phyloP scores from a whole-genome alignment of 1,140 invertebrate species.

The Aricia agestis region DNA sequence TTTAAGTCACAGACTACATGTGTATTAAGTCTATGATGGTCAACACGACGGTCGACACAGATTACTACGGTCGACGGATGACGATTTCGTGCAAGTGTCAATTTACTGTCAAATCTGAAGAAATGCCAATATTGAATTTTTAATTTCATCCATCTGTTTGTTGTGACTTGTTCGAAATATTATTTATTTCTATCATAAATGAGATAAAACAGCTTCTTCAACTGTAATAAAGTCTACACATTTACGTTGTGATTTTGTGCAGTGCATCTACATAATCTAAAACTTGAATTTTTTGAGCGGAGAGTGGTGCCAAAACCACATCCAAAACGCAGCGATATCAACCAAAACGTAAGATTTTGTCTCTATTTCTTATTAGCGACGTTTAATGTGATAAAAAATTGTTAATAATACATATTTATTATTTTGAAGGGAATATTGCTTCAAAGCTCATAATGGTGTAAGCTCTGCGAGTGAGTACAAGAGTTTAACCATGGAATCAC shows the following conservation, averaged over 20 bases:
- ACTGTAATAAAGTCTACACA: neutral
- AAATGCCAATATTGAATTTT: neutral
- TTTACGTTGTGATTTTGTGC: neutral
- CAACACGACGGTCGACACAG: no score
- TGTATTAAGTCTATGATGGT: no score
- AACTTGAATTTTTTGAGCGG: neutral
- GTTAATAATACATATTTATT: neutral
- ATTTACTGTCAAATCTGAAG: neutral
- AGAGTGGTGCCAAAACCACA: neutral
- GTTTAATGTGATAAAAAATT: no score
- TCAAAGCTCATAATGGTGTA: constrained; percentile 49
- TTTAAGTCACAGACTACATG: no score
- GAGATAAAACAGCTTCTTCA: neutral
- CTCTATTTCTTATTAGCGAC: no score
- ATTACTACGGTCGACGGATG: no score
- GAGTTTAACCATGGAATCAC: constrained; percentile 41
- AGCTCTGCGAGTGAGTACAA: constrained; percentile 23
- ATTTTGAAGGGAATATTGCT: neutral
- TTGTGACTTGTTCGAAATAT: neutral
- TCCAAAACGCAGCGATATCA: neutral
- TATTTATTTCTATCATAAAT: neutral
- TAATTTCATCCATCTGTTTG: neutral
- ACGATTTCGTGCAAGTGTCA: neutral
- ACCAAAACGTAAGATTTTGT: neutral
- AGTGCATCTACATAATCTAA: neutral